Evolutionary conservation across 2,888 invertebrate species (phyloP).

Genomic region (Thysanoteuthis rhombus): DNA sequence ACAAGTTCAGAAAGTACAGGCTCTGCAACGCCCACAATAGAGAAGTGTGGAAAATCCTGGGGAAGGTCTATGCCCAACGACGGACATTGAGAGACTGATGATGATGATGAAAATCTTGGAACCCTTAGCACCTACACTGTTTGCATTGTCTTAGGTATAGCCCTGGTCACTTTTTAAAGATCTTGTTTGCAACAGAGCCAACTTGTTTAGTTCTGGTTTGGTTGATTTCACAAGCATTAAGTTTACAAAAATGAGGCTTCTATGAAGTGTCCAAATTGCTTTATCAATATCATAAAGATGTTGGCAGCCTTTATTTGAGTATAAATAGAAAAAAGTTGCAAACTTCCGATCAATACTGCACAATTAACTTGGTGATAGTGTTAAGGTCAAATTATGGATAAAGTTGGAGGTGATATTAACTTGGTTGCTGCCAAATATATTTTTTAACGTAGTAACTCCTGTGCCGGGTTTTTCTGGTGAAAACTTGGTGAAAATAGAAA

Average conservation of each 20-base stretch:
- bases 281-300: neutral
- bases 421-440: no score
- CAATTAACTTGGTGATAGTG: neutral
- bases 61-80: no score
- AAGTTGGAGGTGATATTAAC: neutral
- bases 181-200: slow-evolving; percentile 12
- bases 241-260: neutral
- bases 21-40: no score
- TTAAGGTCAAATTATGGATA: neutral
- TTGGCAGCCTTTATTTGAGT: neutral
- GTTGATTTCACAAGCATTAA: neutral
- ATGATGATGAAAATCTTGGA: no score
- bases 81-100: no score
- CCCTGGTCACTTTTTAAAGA: neutral
- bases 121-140: no score
- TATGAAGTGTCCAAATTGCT: neutral
- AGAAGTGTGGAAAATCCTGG: no score
- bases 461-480: no score
- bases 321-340: neutral
- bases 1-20: no score
- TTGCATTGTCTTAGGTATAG: no score
- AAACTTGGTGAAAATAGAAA: no score
- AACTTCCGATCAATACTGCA: neutral
- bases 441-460: no score
- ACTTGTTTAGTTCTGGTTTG: neutral